Evolutionary conservation across 2,113 vertebrate species (phyloP).

Genomic region (Lepus europaeus): DNA sequence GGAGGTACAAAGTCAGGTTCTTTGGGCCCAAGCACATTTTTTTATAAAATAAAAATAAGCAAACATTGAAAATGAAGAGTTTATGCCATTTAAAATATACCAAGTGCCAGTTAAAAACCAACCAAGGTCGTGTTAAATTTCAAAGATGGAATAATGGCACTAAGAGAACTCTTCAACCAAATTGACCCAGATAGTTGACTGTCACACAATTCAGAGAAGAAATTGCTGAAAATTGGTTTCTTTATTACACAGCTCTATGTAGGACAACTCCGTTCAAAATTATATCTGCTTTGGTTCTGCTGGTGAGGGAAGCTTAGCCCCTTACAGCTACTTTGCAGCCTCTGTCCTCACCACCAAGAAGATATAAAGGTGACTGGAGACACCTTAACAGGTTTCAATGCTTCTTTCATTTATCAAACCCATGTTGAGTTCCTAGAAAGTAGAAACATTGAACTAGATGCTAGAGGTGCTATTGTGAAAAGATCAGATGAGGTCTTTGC

Average conservation of each 20-base stretch:
- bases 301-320: not conserved
- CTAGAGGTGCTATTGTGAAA: not conserved
- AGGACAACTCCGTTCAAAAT: constrained; percentile 16
- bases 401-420: not conserved
- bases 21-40: not conserved
- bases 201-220: constrained; percentile 31
- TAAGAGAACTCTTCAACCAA: constrained; percentile 67
- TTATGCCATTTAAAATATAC: constrained; percentile 2
- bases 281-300: not conserved
- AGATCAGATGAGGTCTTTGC: not conserved
- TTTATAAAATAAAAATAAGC: not conserved
- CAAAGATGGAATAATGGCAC: constrained; percentile 49
- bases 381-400: not conserved
- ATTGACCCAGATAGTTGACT: constrained; percentile 63
- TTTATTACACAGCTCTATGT: constrained; percentile 1
- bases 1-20: not conserved
- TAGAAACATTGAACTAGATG: not conserved
- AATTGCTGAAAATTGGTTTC: constrained; percentile 52
- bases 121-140: constrained; percentile 51
- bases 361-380: not conserved
- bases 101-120: constrained; percentile 63
- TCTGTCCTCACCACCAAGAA: not conserved
- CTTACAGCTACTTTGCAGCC: constrained; percentile 17
- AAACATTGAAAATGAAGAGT: constrained; percentile 37
- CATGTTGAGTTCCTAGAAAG: not conserved